phyloP scores from a whole-genome alignment of 2,888 invertebrate species.

The Lasioglossum figueresi region DNA sequence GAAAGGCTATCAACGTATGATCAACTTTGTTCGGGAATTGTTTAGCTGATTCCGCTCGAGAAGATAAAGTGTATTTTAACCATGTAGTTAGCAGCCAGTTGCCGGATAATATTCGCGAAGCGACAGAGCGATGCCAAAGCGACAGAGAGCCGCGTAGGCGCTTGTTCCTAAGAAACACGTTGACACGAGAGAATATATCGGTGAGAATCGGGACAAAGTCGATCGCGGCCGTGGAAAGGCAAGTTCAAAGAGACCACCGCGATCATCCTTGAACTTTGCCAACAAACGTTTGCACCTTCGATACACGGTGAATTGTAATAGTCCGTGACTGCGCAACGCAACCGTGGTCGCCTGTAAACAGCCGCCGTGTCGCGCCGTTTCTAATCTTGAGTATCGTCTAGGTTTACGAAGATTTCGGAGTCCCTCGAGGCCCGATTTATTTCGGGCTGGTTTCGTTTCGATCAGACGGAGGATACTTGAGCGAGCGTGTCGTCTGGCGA shows the following conservation, averaged over 20 bases:
- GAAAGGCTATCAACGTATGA: neutral
- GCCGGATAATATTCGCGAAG: neutral
- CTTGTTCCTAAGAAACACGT: neutral
- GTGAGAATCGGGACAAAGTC: neutral
- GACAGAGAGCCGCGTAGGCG: neutral
- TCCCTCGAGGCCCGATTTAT: conserved; percentile 39
- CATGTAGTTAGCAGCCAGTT: neutral
- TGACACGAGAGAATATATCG: conserved; percentile 14
- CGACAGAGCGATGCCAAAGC: neutral
- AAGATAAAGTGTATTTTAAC: neutral
- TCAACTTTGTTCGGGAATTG: neutral
- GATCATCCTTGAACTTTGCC: conserved; percentile 28
- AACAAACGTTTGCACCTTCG: conserved; percentile 51
- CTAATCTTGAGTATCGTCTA: conserved; percentile 32
- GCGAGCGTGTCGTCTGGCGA: conserved; percentile 35
- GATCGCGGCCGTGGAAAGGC: conserved; percentile 19
- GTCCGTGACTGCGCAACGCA: conserved; percentile 44
- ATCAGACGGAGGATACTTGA: conserved; percentile 22
- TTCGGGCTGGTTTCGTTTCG: conserved; percentile 34
- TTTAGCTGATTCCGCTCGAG: neutral
- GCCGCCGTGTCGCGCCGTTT: conserved; percentile 4
- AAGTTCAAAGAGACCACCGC: conserved; percentile 53
- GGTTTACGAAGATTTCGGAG: conserved; percentile 30
- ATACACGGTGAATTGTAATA: conserved; percentile 31
- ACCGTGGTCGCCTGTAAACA: conserved; percentile 32